Base-by-base conservation (phyloP, 1,140 invertebrate genomes). In the Episyrphus balteatus region DNA sequence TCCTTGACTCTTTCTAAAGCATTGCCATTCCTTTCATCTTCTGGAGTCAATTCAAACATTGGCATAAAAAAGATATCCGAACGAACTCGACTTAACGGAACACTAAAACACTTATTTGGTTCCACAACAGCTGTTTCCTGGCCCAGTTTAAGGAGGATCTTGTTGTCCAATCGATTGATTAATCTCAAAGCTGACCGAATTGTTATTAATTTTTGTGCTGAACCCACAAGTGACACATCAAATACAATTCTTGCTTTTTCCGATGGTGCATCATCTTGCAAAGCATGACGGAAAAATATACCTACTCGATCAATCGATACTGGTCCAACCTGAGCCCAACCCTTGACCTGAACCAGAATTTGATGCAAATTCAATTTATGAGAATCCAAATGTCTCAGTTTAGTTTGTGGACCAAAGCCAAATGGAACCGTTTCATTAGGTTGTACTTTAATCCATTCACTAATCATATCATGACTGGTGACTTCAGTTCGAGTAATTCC, bases 291-390 rank as follows among this genome's bases (percentile, higher is more conserved):
- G 66, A 97, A 98, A 69, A 88, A 98, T 14, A 89, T 79, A 2
- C 94, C 95, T 13, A 97, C 92, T 70, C 88, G 86, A 70, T 98
- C 94, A 2, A 99, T 85, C 3, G 89, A 90, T 1, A 99, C 84
- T 13, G 94, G 90, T 52, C 80, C 77, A 46, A 91, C 79, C 33
- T 86, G 73, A 43, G 80, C 78, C 92, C 92, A 98, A 10, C 92
- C 92, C 53, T 93, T 87, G 15, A 98, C 82, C 47, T 84, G 75
- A 11, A 98, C 83, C 13, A 81, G 74, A 36, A 98, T 77, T 66
- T 94, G 91, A 72, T 96, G 92, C 54, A 86, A 59, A 32, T 77
- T 59, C 36, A 84, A 70, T 48, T 83, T 83, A 66, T 92, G 88
- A 0, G 86, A 86, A 61, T 90, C 81, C 55, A 86, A 76, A 63